These are phyloP conservation scores for Pogonognathellus flavescens DNA, from an alignment of 1,140 invertebrate species.

Conservation along the genomic window DNA sequence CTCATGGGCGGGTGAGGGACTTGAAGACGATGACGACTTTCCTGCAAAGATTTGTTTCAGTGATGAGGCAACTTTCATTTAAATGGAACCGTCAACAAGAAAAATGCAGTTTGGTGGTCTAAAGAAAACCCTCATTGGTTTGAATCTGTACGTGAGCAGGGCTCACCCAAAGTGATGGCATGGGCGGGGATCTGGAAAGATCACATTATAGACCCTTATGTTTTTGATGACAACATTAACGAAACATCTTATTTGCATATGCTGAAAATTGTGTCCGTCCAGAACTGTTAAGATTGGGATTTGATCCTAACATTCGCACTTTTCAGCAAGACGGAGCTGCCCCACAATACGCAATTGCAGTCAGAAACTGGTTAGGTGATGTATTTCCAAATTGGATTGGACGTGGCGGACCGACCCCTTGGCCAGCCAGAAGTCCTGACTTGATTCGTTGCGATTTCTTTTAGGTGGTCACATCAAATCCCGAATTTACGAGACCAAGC, in stretches of 20 bases:
- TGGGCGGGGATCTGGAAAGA: neutral
- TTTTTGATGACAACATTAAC: neutral
- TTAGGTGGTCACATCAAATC: constrained; percentile 67
- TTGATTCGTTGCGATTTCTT: constrained; percentile 65
- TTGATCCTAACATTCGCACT: neutral
- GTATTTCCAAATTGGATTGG: constrained; percentile 65
- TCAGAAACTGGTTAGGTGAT: constrained; percentile 59
- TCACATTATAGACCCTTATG: neutral
- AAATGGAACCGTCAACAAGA: neutral
- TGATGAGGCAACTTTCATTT: neutral
- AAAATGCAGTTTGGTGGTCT: neutral
- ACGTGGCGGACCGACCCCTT: constrained; percentile 59
- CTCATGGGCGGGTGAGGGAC: neutral
- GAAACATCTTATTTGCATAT: neutral
- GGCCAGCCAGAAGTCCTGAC: constrained; percentile 66
- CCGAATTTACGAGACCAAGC: constrained; percentile 57
- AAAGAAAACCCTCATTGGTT: neutral
- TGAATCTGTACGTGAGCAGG: neutral
- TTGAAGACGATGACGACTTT: neutral
- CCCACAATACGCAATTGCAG: constrained; percentile 55
- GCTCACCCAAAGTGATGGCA: neutral
- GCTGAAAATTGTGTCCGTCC: neutral
- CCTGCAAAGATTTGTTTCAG: neutral
- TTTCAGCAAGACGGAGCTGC: constrained; percentile 62
- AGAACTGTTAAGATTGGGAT: neutral